Base-by-base conservation (phyloP, 2,113 vertebrate genomes). In the Equus quagga region DNA sequence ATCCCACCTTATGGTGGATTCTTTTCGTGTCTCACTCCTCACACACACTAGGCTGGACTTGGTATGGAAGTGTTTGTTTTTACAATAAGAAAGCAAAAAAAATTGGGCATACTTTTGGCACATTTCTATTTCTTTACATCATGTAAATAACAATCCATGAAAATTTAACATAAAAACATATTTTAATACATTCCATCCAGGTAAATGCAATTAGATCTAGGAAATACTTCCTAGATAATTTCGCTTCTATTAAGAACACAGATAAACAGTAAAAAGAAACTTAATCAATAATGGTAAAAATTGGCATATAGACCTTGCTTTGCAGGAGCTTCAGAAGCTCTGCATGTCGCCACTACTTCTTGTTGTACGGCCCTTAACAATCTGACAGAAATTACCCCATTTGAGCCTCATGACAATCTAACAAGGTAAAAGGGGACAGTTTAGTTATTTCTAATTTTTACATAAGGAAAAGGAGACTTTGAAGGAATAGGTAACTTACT, bases 41-140 rank as follows among this genome's bases (percentile, higher is more conserved):
- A 67, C 2, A 5, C 18, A 46, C 11, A 21, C 21, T 64, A 33
- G 54, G 8, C 36, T n/a, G 17, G 6, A 58, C 3, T 75, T 62
- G 31, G 3, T 26, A 14, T 8, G 15, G 49, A 56, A 65, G 5
- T 12, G 54, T 15, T 36, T 62, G 17, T 73, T 84, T 85, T 70
- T 67, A 28, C 23, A 78, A n/a, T 24, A 33, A 75, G 1, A 87
- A 1, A 85, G 3, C 6, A 96, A 87, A 62, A 67, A 73, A 89
- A 88, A n/a, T 8, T 58, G 54, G n/a, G 3, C 49, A 58, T 31
- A 51, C 46, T 89, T 84, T 81, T 54, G 54, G 5, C 10, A 78
- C 51, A 44, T 62, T 81, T 93, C 44, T 90, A 8, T 54, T 95
- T 95, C 62, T 60, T 69, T 79, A n/a, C 31, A 7, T 73, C 24